Base-by-base conservation (phyloP, 2,888 invertebrate species). In the Metellina segmentata region DNA sequence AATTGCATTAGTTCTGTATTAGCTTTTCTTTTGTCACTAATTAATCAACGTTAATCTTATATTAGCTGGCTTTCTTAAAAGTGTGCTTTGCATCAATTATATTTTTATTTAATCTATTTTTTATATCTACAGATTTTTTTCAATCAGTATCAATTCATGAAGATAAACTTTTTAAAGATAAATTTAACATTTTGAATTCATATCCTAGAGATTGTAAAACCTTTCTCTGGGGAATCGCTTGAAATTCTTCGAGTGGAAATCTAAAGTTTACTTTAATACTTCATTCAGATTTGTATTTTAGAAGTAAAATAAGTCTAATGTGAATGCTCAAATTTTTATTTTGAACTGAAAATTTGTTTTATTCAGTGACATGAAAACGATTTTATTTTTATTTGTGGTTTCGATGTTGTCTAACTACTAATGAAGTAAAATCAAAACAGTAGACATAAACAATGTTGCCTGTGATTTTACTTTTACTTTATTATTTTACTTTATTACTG, bases 31-130 rank as follows among this genome's bases (percentile, higher is more conserved):
- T 75, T 13, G 71, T n/a, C 74, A 61, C 9, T 75, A 61, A 61
- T 75, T 85, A 75, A 85, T 85, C 75, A 85, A 75, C n/a, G 61
- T 61, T 75, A 75, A 75, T 85, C 74, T 53, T 85, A 75, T 53
- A 85, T 75, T 75, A 75, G 75, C 34, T 82, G 19, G 51, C 1
- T 52, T 78, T 78, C 51, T 9, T 16, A 61, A 61, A 61, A 61
- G 16, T 16, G 61, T 61, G 61, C 61, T 61, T 61, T 61, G 61
- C 11, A 61, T 61, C 61, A 61, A 61, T 61, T 61, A 61, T 61
- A 61, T 61, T 61, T 61, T 61, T 8, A 16, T 61, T 61, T 61
- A 61, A 61, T 61, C 13, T 61, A 61, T 16, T 61, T 61, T 61
- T 61, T 61, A 34, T 34, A 34, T 61, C 16, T 61, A 61, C 61